These are phyloP conservation scores for Ianthella basta DNA, from an alignment of 37 sponge, comb jelly and placozoan species.

Conservation along the genomic window DNA sequence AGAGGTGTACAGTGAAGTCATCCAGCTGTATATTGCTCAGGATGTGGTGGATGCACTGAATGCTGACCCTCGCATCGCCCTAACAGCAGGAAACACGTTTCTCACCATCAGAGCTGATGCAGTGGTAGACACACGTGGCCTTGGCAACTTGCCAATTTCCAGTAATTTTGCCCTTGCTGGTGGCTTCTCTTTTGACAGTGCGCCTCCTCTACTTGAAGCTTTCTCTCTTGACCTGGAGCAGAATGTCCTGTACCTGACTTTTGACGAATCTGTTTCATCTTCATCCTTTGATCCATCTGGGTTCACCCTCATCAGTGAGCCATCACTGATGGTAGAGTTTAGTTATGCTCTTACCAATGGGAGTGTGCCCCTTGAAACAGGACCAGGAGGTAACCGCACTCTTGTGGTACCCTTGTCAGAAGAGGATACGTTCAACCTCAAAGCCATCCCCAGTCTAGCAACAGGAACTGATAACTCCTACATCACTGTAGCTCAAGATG, in stretches of 20 bases:
- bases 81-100: conserved; percentile 57
- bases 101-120: conserved; percentile 55
- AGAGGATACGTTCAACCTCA: conserved; percentile 55
- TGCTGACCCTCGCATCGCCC: conserved; percentile 57
- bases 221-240: conserved; percentile 76
- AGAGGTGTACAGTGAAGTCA: conserved; percentile 36
- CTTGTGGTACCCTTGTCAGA: conserved; percentile 39
- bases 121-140: conserved; percentile 53
- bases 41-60: conserved; percentile 52
- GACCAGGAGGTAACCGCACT: conserved; percentile 42
- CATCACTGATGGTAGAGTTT: conserved; percentile 18
- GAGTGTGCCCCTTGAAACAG: conserved; percentile 15
- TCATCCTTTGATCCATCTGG: conserved; percentile 50
- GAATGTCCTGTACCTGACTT: conserved; percentile 57
- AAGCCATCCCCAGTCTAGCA: conserved; percentile 47
- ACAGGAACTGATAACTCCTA: conserved; percentile 51
- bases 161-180: conserved; percentile 70
- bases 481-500: conserved; percentile 43
- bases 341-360: conserved; percentile 33
- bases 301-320: conserved; percentile 64
- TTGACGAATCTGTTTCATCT: conserved; percentile 81
- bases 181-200: conserved; percentile 71
- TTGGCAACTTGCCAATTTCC: conserved; percentile 49
- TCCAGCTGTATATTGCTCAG: conserved; percentile 37
- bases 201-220: conserved; percentile 50